These are phyloP conservation scores for Ciconia boyciana DNA, from an alignment of 2,113 vertebrate species.

Conservation along the genomic window DNA sequence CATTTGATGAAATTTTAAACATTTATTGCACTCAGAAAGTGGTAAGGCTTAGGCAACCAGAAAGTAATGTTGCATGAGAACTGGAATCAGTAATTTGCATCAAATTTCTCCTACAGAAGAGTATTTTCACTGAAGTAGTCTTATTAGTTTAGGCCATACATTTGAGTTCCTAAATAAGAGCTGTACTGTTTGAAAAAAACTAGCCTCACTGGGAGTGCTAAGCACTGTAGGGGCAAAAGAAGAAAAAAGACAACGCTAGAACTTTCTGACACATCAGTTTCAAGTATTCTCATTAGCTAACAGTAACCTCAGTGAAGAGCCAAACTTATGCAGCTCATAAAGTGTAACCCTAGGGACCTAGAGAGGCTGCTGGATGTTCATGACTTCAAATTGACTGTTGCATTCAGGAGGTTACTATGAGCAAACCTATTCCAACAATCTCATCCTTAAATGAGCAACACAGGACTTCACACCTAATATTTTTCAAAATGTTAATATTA, in stretches of 20 bases:
- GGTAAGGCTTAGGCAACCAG: neutral
- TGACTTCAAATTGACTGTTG: neutral
- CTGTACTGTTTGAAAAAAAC: neutral
- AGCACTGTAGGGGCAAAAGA: neutral
- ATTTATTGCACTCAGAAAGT: neutral
- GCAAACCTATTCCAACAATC: neutral
- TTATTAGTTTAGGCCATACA: neutral
- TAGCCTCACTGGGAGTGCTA: neutral
- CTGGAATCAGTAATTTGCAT: neutral
- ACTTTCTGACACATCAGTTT: neutral
- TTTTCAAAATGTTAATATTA: neutral
- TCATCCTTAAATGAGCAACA: neutral
- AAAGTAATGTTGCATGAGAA: neutral
- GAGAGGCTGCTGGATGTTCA: neutral
- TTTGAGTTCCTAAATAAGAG: neutral
- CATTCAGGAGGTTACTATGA: neutral
- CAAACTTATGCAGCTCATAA: neutral
- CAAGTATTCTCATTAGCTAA: neutral
- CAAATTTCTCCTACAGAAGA: neutral
- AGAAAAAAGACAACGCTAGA: neutral
- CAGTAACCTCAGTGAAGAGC: neutral
- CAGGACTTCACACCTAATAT: neutral
- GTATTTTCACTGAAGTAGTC: neutral
- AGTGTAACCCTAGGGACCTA: neutral
- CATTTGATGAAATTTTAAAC: neutral